Percentiles rank a stretch among this genome's conserved stretches.
Conservation (phyloP, 2,888 invertebrate genomes). For the Dicyrtomina minuta region DNA sequence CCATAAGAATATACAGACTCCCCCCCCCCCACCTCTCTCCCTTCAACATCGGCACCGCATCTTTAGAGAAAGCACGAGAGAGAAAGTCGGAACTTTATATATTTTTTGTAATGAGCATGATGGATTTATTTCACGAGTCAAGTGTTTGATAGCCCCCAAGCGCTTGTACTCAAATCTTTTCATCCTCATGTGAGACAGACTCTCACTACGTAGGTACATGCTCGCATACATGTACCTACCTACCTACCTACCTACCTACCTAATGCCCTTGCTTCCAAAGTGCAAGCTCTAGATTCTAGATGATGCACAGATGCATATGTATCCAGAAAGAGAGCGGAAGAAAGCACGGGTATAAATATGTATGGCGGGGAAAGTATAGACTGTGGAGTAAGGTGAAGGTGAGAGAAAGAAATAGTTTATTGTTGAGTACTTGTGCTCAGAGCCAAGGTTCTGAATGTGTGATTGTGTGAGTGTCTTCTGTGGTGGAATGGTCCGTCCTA, state of each 20-base stretch:
- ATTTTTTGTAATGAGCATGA: conserved; percentile 21
- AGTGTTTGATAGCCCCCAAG: neutral
- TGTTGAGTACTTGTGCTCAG: neutral
- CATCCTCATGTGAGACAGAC: neutral
- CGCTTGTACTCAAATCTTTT: neutral
- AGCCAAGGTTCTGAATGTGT: no score
- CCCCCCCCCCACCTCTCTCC: no score
- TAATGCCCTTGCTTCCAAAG: no score
- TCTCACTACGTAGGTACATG: neutral
- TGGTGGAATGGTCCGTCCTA: neutral
- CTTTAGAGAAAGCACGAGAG: conserved; percentile 1
- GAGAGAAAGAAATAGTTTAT: neutral
- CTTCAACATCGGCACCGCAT: no score
- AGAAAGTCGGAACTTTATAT: neutral
- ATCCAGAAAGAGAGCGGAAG: neutral
- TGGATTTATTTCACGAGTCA: conserved; percentile 16
- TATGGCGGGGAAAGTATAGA: neutral
- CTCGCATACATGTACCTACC: no score
- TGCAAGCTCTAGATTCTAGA: no score
- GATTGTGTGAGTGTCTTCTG: neutral
- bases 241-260: no score
- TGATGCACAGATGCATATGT: no score
- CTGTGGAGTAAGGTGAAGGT: neutral
- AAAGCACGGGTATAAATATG: neutral
- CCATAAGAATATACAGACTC: no score